Base-by-base conservation (phyloP, 2,113 vertebrate species). In the Grammatotria lemairii region DNA sequence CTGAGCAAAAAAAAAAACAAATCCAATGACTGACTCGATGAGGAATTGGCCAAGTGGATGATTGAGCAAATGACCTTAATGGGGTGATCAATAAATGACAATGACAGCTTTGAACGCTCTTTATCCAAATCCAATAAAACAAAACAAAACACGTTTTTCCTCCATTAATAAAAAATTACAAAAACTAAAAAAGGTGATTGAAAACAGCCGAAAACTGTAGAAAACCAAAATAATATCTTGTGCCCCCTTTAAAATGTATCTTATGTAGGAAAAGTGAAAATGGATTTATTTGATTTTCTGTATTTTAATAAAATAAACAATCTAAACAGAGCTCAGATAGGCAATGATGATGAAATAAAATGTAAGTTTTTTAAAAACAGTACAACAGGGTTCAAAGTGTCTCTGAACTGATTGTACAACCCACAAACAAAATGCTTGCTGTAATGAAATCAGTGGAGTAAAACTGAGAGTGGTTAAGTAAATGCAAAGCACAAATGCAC, bases 1-100 rank as follows among this genome's bases (percentile, higher is more conserved):
- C 73, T 7, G 70, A 58, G 84, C 40, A 87, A 47, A 85, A 89
- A 47, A 85, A 89, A 81, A 87, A 81, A 84, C 83, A 53, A 79
- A 80, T 75, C 31, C 21, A 51, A 40, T 85, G 88, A 85, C 42
- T 83, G 83, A 90, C 86, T 85, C 26, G 8, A 89, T 63, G 85
- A 93, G 58, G 53, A 84, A 79, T 63, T 88, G 88, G 81, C 83
- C 73, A n/a, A 84, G 84, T 88, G 83, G 82, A 84, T 85, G 89
- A 91, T 55, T 47, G 85, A 53, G 78, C 73, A 86, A 91, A 91
- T 90, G 58, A 79, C 70, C 83, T 75, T 63, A 94, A 94, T 91
- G 85, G 35, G 45, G 9, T 79, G 57, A 91, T 94, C 92, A 87
- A 90, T 91, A 87, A 26, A 87, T 54, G 60, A 90, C 81, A 88